Percentiles rank a stretch among this genome's conserved stretches.
These are phyloP conservation scores for Dendrolimus pini DNA, from an alignment of 2,888 invertebrate genomes.

Conservation along the genomic window DNA sequence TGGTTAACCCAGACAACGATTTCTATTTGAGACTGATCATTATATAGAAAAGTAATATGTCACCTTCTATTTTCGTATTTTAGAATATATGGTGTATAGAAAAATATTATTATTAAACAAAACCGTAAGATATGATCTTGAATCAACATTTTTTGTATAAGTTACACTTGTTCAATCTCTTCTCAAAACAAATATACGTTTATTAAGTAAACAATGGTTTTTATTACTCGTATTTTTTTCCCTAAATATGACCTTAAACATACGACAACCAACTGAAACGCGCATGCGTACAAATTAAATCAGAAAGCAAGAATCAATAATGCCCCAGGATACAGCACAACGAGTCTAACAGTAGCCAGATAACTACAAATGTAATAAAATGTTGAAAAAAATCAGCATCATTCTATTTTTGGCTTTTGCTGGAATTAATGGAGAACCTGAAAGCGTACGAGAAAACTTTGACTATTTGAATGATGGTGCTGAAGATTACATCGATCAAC, in stretches of 20 bases:
- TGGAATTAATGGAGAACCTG: conserved; percentile 56
- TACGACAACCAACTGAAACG: conserved; percentile 23
- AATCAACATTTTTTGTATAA: no score
- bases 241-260: conserved; percentile 43
- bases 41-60: conserved; percentile 58
- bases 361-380: conserved; percentile 47
- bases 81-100: background rate
- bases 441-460: conserved; percentile 62
- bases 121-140: no score
- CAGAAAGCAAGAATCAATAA: conserved; percentile 50
- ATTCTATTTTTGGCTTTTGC: conserved; percentile 32
- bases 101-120: no score
- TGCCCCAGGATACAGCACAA: conserved; percentile 30
- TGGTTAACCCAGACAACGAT: conserved; percentile 32
- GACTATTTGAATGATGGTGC: conserved; percentile 65
- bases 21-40: conserved; percentile 65
- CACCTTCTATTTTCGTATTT: conserved; percentile 61
- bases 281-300: conserved; percentile 51
- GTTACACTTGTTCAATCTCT: no score
- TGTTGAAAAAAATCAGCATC: conserved; percentile 28
- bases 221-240: conserved; percentile 28
- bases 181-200: conserved; percentile 42
- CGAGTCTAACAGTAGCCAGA: conserved; percentile 33
- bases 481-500: conserved; percentile 57
- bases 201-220: conserved; percentile 32